phyloP scores from a whole-genome alignment of 2,113 vertebrate genomes.

The human region DNA sequence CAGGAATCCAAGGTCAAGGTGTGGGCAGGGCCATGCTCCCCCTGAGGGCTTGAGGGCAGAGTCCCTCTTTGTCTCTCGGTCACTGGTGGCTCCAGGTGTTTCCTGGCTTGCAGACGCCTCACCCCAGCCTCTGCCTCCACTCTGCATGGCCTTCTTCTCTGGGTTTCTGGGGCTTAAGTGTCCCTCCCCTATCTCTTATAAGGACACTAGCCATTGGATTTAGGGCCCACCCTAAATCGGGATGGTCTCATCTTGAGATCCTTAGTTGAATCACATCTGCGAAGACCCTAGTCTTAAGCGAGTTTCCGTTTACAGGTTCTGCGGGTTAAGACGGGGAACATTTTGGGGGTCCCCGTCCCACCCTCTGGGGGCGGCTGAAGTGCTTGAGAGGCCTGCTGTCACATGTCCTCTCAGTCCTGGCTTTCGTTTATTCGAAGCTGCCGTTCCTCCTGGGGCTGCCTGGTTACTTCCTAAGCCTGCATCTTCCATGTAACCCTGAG shows the following conservation, averaged over 20 bases:
- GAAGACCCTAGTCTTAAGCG: fast-evolving
- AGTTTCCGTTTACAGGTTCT: background rate
- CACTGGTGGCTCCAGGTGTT: background rate
- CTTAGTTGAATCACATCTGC: background rate
- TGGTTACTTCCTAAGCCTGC: fast-evolving
- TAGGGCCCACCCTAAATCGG: background rate
- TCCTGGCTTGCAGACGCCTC: background rate
- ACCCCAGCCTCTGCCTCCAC: background rate
- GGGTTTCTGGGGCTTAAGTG: background rate
- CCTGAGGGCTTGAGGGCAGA: too few species aligned
- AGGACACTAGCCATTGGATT: background rate
- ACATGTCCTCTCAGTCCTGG: background rate
- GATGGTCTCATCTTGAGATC: background rate
- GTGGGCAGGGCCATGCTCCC: background rate
- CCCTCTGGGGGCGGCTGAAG: background rate
- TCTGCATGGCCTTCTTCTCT: background rate
- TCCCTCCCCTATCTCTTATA: background rate
- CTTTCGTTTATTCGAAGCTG: background rate
- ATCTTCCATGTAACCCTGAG: fast-evolving
- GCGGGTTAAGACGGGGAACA: background rate
- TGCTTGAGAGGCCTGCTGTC: background rate
- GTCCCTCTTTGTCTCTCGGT: background rate
- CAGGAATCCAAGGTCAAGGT: background rate
- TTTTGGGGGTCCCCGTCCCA: background rate
- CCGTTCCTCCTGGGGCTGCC: fast-evolving